phyloP scores from a whole-genome alignment of 2,113 vertebrate species.

The Hoplias malabaricus region DNA sequence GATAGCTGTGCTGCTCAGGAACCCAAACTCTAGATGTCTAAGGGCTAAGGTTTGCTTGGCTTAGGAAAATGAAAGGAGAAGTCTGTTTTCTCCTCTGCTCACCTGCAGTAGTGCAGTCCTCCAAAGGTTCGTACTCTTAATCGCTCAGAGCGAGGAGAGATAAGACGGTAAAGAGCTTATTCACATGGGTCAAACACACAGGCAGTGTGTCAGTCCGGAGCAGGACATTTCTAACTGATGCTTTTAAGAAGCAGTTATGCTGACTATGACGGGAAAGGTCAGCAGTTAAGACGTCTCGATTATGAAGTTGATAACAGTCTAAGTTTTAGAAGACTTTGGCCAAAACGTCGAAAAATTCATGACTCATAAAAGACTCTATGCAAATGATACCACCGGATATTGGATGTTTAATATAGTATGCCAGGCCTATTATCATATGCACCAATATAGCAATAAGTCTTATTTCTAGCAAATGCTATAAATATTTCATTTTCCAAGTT shows the following conservation, averaged over 20 bases:
- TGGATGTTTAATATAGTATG: not conserved
- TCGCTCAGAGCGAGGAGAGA: slow-evolving; percentile 10
- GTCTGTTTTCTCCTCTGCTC: not conserved
- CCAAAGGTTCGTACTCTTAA: slow-evolving; percentile 1
- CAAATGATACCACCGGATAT: not conserved
- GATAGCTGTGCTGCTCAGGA: not conserved
- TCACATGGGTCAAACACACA: slow-evolving; percentile 12
- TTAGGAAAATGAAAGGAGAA: too few relatives aligned
- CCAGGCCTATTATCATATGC: not conserved
- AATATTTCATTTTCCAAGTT: slow-evolving; percentile 40
- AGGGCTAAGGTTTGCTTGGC: not conserved
- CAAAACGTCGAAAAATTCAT: not conserved
- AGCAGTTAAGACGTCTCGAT: not conserved
- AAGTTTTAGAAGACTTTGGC: not conserved
- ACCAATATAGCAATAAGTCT: slow-evolving; percentile 33
- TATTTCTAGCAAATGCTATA: slow-evolving; percentile 20
- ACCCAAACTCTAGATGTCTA: not conserved
- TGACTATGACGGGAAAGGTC: not conserved
- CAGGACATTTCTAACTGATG: not conserved
- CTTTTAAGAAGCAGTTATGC: not conserved
- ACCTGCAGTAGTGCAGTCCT: not conserved
- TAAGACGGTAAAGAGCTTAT: slow-evolving; percentile 21
- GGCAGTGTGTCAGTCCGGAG: not conserved
- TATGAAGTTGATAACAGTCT: not conserved
- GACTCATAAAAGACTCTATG: not conserved